Percentiles rank a stretch among this genome's conserved stretches.
Conservation (phyloP, 2,113 vertebrate species). For the Hirundichthys speculiger region DNA sequence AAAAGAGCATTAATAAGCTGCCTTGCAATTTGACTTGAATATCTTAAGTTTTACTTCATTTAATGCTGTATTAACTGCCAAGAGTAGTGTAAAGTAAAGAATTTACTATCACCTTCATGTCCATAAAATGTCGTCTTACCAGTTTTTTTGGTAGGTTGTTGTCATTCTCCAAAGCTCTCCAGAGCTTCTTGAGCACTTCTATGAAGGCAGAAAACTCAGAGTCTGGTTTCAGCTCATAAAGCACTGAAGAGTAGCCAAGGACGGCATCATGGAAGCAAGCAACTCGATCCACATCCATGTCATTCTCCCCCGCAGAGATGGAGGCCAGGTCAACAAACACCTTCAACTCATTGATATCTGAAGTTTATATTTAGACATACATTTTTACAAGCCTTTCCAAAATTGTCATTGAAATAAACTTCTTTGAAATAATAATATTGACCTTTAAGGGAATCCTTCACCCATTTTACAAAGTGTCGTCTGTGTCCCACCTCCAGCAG, state of each 20-base stretch:
- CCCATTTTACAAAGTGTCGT: constrained; percentile 86
- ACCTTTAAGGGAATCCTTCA: constrained; percentile 90
- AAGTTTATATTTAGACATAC: not conserved
- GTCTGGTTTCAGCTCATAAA: constrained; percentile 84
- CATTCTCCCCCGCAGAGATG: constrained; percentile 97
- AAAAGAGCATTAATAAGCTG: too few species aligned
- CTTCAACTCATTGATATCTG: constrained; percentile 93
- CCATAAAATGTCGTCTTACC: constrained; percentile 80
- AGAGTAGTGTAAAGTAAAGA: too few species aligned
- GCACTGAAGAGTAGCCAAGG: constrained; percentile 88
- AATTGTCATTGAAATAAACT: not conserved
- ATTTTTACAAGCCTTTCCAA: not conserved
- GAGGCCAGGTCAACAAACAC: constrained; percentile 97
- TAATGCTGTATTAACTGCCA: too few species aligned
- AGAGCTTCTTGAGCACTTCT: constrained; percentile 84
- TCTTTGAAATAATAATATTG: not conserved
- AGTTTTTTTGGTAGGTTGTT: constrained; percentile 87
- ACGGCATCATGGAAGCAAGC: constrained; percentile 93
- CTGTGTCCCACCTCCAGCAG: constrained; percentile 81
- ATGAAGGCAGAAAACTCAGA: constrained; percentile 82
- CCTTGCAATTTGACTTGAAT: too few species aligned
- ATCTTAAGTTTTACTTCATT: too few species aligned
- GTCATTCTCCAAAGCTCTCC: constrained; percentile 92
- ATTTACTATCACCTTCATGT: too few species aligned
- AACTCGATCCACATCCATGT: constrained; percentile 94